Evolutionary conservation across 2,113 vertebrate species (phyloP), one percentile per base, ranked within the genome.

Genomic region (Acrocephalus kingi): DNA sequence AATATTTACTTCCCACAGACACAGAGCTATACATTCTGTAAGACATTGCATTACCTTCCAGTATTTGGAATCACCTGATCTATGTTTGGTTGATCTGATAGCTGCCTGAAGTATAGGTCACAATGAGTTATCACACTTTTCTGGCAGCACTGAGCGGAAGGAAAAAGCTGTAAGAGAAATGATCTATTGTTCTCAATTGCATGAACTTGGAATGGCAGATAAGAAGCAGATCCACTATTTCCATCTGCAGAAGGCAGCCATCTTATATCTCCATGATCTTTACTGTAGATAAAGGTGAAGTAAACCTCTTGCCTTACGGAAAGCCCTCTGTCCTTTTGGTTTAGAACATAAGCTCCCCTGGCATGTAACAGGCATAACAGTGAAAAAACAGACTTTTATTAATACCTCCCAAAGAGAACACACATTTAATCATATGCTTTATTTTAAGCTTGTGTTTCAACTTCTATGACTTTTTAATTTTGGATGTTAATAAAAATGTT

Each of bases 401-500:
- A 86, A 67, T 59, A 20, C 16, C 48, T 89, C 55, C 62, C 84
- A 79, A 87, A 87, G 49, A 93, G 62, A 92, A 77, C 63, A 77
- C 62, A 15, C 18, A 55, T 85, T 95, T 76, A 91, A 84, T 73
- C 18, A 46, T 48, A 51, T 24, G 15, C 63, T 90, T 84, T 4
- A 54, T 89, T 94, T 88, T 90, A 88, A 90, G 16, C 35, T 74
- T 45, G 33, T 67, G 35, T 33, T 93, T 86, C 45, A 95, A 89
- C 63, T 86, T 83, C 1, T 6, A 45, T 56, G 12, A 51, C 55
- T 90, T 93, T 85, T 90, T 84, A 92, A 90, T 93, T 93, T 63
- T 90, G 56, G 15, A 55, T 71, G 75, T 45, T 93, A 93, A 88
- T 93, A 96, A 96, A 95, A 95, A 84, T 68, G n/a, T 21, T 96